Conservation (phyloP, 2,888 invertebrate genomes). For the Ophion obscuratus region DNA sequence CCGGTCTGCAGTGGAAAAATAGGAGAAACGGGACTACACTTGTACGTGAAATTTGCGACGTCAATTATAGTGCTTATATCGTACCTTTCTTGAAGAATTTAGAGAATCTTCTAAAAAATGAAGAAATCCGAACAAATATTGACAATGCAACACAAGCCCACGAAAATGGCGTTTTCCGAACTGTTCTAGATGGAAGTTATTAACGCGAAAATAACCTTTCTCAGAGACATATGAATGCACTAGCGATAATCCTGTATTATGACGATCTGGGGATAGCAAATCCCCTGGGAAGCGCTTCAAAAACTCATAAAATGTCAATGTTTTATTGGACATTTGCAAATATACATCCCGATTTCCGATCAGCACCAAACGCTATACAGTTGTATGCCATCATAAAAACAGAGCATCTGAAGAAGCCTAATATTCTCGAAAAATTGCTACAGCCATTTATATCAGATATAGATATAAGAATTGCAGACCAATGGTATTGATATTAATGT, state of each 20-base stretch:
- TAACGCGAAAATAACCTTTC: slow-evolving; percentile 68
- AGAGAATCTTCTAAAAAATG: slow-evolving; percentile 62
- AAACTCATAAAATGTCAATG: slow-evolving; percentile 67
- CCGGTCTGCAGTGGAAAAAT: slow-evolving; percentile 28
- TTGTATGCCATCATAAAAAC: no score
- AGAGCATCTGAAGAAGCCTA: no score
- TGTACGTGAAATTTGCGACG: slow-evolving; percentile 27
- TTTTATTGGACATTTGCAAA: slow-evolving; percentile 71
- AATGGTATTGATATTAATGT: no score
- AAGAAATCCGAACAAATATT: slow-evolving; percentile 58
- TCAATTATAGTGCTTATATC: slow-evolving; percentile 57
- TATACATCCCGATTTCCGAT: slow-evolving; percentile 65
- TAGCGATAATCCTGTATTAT: slow-evolving; percentile 70
- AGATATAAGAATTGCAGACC: no score
- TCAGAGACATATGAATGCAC: slow-evolving; percentile 57
- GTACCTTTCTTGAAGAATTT: slow-evolving; percentile 64
- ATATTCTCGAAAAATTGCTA: no score
- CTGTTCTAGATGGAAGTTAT: slow-evolving; percentile 66
- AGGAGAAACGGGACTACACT: not conserved
- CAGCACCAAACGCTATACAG: slow-evolving; percentile 16
- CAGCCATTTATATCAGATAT: no score
- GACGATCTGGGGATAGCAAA: slow-evolving; percentile 70
- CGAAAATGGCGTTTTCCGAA: slow-evolving; percentile 50
- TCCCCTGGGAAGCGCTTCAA: slow-evolving; percentile 64
- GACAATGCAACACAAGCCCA: slow-evolving; percentile 48